Evolutionary conservation across 2,888 invertebrate genomes (phyloP), one percentile per base, ranked within the genome.

Genomic region (Geophilus truncorum): DNA sequence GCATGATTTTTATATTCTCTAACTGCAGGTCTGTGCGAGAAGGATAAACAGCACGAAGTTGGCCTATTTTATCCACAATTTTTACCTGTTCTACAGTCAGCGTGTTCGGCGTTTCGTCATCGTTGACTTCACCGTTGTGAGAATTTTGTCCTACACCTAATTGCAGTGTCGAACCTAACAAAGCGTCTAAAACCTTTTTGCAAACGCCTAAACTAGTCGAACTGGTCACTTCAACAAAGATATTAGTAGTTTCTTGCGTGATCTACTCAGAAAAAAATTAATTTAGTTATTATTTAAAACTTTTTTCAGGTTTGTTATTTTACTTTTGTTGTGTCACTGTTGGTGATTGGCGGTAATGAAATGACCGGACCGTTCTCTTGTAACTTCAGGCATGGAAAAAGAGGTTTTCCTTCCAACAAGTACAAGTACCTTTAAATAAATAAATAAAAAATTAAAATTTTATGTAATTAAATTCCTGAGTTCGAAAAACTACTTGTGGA

Each of bases 261-360:
- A 94, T 92, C 93, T 93, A 86, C 6, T 86, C 86, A 81, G 82
- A 81, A 83, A 83, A 82, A 77, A 34, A n/a, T 81, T 62, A 0
- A 57, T n/a, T 51, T 51, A 6, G 15, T 23, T 25, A 40, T 81
- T 76, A 5, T 5, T 40, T 40, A 40, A 40, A 40, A 12, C 75
- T 15, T 28, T 70, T 70, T 62, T 62, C 62, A 23, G 62, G 21
- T 75, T 75, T 28, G 30, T 76, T 28, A 10, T 34, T 32, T 32
- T 86, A 93, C 93, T 90, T 94, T 94, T 0, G 94, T 92, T 82
- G 90, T 88, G 80, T 94, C 94, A 81, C 93, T 92, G 87, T 95
- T 95, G 23, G 94, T 94, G 84, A 95, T 93, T 0, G 95, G 95
- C 12, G 95, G 94, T 85, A 95, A 93, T 57, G 94, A 94, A 84